Conservation (phyloP, 2,797 vertebrate genomes). For the Syndactyla subalaris region DNA sequence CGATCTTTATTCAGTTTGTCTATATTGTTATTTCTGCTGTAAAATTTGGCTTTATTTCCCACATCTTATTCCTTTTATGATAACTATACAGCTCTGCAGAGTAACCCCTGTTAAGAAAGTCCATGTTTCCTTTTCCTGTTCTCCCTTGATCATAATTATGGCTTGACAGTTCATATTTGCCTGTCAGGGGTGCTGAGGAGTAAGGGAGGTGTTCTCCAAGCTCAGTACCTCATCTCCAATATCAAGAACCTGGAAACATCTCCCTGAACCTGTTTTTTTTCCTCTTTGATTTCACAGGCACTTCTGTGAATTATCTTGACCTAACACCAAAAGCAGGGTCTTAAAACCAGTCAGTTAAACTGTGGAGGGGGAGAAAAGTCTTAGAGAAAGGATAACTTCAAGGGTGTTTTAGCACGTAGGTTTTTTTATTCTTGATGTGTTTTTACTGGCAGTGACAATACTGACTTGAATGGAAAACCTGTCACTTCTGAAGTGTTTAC, state of each 20-base stretch:
- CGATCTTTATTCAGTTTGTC: background rate
- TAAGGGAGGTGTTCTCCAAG: background rate
- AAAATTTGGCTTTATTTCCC: background rate
- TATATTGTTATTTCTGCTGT: background rate
- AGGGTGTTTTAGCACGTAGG: background rate
- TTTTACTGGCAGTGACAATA: background rate
- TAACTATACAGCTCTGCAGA: background rate
- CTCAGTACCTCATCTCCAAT: background rate
- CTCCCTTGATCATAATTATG: background rate
- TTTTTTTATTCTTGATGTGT: background rate
- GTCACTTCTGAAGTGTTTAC: background rate
- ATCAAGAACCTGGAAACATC: background rate
- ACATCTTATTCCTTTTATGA: background rate
- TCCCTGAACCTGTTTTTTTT: background rate
- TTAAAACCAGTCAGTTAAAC: background rate
- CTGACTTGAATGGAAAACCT: background rate
- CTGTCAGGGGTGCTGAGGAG: background rate
- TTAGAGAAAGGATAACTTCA: background rate
- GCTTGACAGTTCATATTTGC: background rate
- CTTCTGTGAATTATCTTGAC: background rate
- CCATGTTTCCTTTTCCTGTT: background rate
- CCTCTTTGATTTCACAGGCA: background rate
- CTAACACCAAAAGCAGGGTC: background rate
- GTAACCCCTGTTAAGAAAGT: background rate
- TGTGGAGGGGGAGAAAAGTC: fast-evolving